A percentile compares a stretch with the other conserved stretches of the same genome.
Conservation (phyloP, 2,113 vertebrate genomes). For the Hemichromis elongatus region DNA sequence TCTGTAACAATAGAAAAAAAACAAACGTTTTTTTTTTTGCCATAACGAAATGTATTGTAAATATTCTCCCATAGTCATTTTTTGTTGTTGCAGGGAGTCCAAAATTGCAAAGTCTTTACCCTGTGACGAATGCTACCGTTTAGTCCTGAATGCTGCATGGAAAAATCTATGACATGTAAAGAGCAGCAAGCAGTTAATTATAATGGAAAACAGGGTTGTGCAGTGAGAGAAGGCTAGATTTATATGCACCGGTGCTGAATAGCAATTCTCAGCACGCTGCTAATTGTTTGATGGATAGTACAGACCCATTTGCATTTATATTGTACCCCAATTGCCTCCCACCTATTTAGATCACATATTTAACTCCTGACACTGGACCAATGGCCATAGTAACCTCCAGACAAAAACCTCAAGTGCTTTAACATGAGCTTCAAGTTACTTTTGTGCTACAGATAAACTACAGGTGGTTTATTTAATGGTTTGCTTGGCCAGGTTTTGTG, state of each 20-base stretch:
- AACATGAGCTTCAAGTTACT: background rate
- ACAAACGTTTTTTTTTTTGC: background rate
- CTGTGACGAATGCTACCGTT: background rate
- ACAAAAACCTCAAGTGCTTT: constrained; percentile 16
- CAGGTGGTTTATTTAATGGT: constrained; percentile 20
- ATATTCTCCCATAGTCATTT: background rate
- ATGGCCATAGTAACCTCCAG: constrained; percentile 27
- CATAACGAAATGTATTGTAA: background rate
- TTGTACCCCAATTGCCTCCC: constrained; percentile 51
- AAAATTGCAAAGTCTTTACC: background rate
- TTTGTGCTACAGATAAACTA: constrained; percentile 9
- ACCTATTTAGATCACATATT: constrained; percentile 58
- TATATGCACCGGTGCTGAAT: constrained; percentile 52
- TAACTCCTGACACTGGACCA: constrained; percentile 57
- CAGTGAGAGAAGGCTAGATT: constrained; percentile 28
- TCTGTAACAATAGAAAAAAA: background rate
- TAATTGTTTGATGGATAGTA: constrained; percentile 73
- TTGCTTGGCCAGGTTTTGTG: background rate
- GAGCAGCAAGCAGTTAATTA: constrained; percentile 35
- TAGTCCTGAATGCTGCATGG: background rate
- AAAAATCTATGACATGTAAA: constrained; percentile 25
- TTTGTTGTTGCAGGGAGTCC: background rate
- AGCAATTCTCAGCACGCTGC: constrained; percentile 61
- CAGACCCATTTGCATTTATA: constrained; percentile 68
- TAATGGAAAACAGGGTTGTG: constrained; percentile 35